Base-by-base conservation (phyloP, 2,888 invertebrate species). In the Tolmerus cingulatus region DNA sequence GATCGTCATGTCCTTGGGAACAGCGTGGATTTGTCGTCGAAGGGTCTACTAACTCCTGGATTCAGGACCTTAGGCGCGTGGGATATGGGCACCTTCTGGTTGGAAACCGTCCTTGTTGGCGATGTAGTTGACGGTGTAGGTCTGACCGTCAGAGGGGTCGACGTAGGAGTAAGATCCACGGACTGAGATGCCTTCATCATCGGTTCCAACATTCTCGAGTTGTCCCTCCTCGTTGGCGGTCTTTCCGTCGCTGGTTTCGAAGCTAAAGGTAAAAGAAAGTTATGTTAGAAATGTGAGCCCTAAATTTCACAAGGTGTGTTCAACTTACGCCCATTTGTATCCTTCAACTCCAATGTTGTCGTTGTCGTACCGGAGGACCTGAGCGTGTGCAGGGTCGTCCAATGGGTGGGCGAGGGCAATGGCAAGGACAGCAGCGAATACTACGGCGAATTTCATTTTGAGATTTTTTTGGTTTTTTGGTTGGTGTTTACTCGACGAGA, bases 301-400 rank as follows among this genome's bases (percentile, higher is more conserved):
- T 34, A 30, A 76, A n/a, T 76, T 34, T n/a, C 16, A 4, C 5
- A 8, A 76, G n/a, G 16, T 27, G 40, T 46, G 37, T 2, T n/a
- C 12, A 57, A 90, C 93, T 93, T 92, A 93, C 93, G 92, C 93
- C 89, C 93, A 94, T 89, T 91, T 93, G 91, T 94, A 94, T 74
- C 93, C 92, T 89, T 93, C 94, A 23, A 93, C 90, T 86, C 94
- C 94, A 88, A 93, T 93, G 89, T 94, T 94, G 91, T 95, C 94
- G 88, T 93, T 93, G 74, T 95, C 95, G 90, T 94, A 95, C 89
- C 94, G 94, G 81, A 95, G 89, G 89, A 95, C 93, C 90, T 94
- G 94, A 2, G 94, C 95, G 89, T 95, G 94, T 90, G 94, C 92
- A 87, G 90, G 88, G 7, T 90, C 89, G 87, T 90, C 91, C 30